These are phyloP conservation scores for Gallinago jamesoni DNA, from an alignment of 2,113 vertebrate genomes.

Conservation along the genomic window DNA sequence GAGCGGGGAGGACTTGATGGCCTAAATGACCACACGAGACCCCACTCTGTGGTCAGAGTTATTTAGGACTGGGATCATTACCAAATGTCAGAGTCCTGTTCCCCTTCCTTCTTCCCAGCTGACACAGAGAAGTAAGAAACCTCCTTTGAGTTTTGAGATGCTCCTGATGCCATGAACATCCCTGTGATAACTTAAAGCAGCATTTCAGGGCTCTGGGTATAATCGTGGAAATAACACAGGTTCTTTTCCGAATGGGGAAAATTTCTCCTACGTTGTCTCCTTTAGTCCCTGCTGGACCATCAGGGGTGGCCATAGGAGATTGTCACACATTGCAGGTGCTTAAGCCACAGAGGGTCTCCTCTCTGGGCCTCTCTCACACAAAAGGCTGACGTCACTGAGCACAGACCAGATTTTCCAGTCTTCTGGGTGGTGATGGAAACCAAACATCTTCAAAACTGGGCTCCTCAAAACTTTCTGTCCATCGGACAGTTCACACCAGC, in stretches of 20 bases:
- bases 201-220: neutral
- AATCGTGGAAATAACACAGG: neutral
- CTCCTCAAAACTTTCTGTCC: neutral
- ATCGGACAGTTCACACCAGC: neutral
- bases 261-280: neutral
- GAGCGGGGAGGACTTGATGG: accelerated
- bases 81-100: neutral
- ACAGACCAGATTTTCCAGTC: neutral
- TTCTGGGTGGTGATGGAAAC: neutral
- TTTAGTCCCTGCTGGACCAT: neutral
- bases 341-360: neutral
- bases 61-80: neutral
- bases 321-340: neutral
- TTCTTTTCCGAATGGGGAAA: neutral
- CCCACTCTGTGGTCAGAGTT: accelerated
- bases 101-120: neutral
- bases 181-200: neutral
- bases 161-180: neutral
- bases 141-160: neutral
- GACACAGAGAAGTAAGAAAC: neutral
- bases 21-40: neutral
- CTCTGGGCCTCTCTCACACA: neutral
- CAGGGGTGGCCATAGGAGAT: neutral
- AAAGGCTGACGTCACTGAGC: neutral
- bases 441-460: neutral